Conservation (phyloP, 2,888 invertebrate genomes). For the Tortrix viridana region DNA sequence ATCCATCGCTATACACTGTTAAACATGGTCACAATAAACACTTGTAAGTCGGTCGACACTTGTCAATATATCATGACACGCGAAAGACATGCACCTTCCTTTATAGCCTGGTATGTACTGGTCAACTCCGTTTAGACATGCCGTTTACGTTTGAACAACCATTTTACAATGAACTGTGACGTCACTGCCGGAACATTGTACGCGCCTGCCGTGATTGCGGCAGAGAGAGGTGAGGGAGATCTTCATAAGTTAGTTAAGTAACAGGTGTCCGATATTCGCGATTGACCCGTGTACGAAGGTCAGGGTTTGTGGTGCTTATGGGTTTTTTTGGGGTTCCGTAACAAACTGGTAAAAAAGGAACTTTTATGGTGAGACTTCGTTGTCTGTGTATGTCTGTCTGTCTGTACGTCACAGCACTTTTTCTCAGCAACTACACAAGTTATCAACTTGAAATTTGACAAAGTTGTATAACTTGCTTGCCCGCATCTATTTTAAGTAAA, state of each 20-base stretch:
- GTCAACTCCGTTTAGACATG: slow-evolving; percentile 26
- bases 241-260: slow-evolving; percentile 5
- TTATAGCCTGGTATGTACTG: slow-evolving; percentile 28
- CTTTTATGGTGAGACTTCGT: too few relatives aligned
- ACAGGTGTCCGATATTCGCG: slow-evolving; percentile 16
- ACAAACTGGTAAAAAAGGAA: too few relatives aligned
- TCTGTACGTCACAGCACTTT: too few relatives aligned
- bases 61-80: background rate
- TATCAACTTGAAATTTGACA: too few relatives aligned
- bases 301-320: slow-evolving; percentile 10
- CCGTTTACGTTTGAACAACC: slow-evolving; percentile 24
- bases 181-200: background rate
- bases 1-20: background rate
- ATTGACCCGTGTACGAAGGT: slow-evolving; percentile 21
- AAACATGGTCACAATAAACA: background rate
- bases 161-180: slow-evolving; percentile 14
- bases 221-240: slow-evolving; percentile 10
- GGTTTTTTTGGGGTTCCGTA: too few relatives aligned
- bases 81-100: slow-evolving; percentile 27
- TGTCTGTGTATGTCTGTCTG: too few relatives aligned
- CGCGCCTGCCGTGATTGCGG: background rate
- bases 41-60: background rate
- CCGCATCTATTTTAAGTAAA: too few relatives aligned
- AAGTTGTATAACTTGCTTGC: too few relatives aligned
- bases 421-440: too few relatives aligned